Percentiles rank a stretch among this genome's conserved stretches.
Evolutionary conservation across 1,140 invertebrate genomes (phyloP).

Genomic region (Drosophila rufa): DNA sequence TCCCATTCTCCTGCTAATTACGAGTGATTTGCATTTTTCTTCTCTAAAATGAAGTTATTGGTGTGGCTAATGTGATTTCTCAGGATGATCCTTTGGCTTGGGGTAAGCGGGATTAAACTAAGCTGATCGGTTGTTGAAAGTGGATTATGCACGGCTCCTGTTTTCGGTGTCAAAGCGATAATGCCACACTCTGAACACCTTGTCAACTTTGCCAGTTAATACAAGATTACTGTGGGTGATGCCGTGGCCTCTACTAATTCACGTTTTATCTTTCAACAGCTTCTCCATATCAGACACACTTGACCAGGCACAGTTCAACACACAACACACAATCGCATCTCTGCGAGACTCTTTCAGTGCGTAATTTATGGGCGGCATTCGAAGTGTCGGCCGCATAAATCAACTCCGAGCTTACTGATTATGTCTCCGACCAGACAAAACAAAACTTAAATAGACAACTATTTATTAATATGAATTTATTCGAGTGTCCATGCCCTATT

Average conservation of each 20-base stretch:
- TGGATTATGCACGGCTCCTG: background rate
- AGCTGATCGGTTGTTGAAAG: slow-evolving; percentile 5
- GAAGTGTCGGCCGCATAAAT: slow-evolving; percentile 16
- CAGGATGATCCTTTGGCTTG: slow-evolving; percentile 5
- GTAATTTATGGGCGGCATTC: slow-evolving; percentile 18
- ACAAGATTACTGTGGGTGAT: background rate
- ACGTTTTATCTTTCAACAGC: slow-evolving; percentile 1
- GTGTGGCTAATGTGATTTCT: slow-evolving; percentile 11
- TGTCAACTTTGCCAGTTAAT: slow-evolving; percentile 1
- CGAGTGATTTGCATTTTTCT: slow-evolving; percentile 52
- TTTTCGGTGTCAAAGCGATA: background rate
- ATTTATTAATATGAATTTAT: slow-evolving; percentile 26
- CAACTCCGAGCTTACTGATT: slow-evolving; percentile 16
- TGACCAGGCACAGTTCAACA: slow-evolving; percentile 2
- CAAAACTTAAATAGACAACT: slow-evolving; percentile 25
- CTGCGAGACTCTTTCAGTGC: slow-evolving; percentile 4
- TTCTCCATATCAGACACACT: slow-evolving; percentile 10
- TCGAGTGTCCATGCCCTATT: slow-evolving; percentile 17
- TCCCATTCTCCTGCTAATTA: slow-evolving; percentile 46
- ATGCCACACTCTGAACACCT: background rate
- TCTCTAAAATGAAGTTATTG: background rate
- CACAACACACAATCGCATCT: slow-evolving; percentile 14
- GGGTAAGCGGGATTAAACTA: background rate
- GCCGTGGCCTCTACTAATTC: slow-evolving; percentile 1
- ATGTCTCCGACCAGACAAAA: slow-evolving; percentile 19